These are phyloP conservation scores for Phyllostomus hastatus DNA, from an alignment of 2,113 vertebrate genomes.

Conservation along the genomic window DNA sequence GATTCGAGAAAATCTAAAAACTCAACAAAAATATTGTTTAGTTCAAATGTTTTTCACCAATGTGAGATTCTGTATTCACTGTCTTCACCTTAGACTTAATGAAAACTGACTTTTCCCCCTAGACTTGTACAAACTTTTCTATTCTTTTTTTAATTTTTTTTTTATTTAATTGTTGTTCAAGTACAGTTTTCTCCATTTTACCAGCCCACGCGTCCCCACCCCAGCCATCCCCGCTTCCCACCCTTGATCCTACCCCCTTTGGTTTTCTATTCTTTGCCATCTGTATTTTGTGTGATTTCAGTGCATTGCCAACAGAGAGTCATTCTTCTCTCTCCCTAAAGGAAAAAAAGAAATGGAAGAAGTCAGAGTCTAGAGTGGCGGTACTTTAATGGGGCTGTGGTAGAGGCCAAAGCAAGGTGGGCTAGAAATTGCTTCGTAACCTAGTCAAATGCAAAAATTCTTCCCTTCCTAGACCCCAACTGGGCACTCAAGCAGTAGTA, in stretches of 20 bases:
- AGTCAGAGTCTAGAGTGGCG: not conserved
- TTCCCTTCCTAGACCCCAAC: not conserved
- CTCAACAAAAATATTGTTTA: not conserved
- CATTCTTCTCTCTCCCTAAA: not conserved
- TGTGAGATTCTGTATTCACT: not conserved
- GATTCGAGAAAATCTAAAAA: conserved; percentile 1
- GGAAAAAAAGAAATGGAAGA: not conserved
- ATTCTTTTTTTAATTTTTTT: too few species aligned
- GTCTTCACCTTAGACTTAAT: not conserved
- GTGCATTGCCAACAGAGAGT: not conserved
- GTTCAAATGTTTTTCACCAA: not conserved
- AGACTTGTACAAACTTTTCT: not conserved
- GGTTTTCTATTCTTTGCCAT: not conserved
- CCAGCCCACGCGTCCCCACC: too few species aligned
- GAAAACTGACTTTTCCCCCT: not conserved
- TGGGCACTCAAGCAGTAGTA: not conserved
- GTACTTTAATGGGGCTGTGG: not conserved
- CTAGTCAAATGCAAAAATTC: not conserved
- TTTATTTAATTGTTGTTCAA: too few species aligned
- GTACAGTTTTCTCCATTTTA: too few species aligned
- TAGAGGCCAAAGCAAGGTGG: not conserved
- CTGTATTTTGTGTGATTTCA: not conserved
- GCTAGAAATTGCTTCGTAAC: not conserved
- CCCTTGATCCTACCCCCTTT: too few species aligned
- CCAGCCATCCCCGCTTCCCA: too few species aligned